These are phyloP conservation scores for Gyrodactylus bullatarudis DNA, from an alignment of 1,140 invertebrate species.

Conservation along the genomic window DNA sequence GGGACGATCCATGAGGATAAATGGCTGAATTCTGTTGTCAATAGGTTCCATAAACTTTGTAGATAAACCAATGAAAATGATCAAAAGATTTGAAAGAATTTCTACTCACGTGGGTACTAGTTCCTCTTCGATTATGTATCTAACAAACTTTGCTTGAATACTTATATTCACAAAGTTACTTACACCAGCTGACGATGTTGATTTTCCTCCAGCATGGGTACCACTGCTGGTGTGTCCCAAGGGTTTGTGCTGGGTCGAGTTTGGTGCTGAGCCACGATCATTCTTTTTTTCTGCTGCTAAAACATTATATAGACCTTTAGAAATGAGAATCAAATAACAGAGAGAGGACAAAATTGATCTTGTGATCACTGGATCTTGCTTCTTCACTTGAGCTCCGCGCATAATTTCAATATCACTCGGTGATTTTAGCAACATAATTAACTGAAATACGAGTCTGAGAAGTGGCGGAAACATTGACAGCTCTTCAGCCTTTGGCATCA, in stretches of 20 bases:
- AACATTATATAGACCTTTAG: not conserved
- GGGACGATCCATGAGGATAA: constrained; percentile 56
- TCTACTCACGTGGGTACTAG: not conserved
- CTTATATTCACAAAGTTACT: not conserved
- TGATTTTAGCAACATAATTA: not conserved
- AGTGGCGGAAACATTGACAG: not conserved
- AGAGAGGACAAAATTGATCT: not conserved
- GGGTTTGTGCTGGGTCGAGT: not conserved
- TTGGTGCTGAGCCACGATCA: not conserved
- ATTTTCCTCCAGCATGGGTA: too few species aligned
- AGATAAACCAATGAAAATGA: not conserved
- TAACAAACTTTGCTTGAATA: not conserved
- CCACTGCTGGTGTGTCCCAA: not conserved
- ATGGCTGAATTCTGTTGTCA: constrained; percentile 63
- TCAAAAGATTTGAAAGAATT: not conserved
- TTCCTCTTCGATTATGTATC: not conserved
- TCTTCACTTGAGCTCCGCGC: not conserved
- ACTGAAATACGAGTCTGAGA: not conserved
- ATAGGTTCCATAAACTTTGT: constrained; percentile 51
- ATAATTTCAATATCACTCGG: not conserved
- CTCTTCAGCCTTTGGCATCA: not conserved
- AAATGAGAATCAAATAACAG: not conserved
- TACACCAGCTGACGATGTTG: not conserved
- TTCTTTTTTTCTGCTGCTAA: not conserved
- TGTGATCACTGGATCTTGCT: not conserved